These are phyloP conservation scores for Cydia splendana DNA, from an alignment of 1,140 invertebrate species.

Conservation along the genomic window DNA sequence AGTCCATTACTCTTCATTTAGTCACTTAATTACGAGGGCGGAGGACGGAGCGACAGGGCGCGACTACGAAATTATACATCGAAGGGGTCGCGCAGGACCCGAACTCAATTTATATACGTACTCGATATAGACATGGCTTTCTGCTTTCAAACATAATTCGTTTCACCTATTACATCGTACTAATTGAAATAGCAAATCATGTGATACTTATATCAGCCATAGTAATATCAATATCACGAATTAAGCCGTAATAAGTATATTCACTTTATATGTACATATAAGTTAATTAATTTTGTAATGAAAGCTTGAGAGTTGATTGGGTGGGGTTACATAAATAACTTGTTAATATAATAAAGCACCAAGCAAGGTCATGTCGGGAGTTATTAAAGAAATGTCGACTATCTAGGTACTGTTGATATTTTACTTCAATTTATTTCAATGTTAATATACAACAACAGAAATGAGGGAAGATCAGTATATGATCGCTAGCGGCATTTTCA, in stretches of 20 bases:
- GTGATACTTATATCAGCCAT: background rate
- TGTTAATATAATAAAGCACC: too few species aligned
- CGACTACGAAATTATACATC: constrained; percentile 12
- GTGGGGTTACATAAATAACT: too few species aligned
- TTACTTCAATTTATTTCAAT: too few species aligned
- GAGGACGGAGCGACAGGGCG: background rate
- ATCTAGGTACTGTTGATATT: too few species aligned
- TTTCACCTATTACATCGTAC: background rate
- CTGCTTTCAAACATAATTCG: background rate
- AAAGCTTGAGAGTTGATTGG: too few species aligned
- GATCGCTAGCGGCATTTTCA: background rate
- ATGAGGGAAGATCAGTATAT: background rate
- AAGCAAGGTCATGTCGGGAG: too few species aligned
- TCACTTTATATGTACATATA: too few species aligned
- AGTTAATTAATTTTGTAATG: too few species aligned
- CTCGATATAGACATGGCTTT: background rate
- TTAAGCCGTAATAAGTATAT: too few species aligned
- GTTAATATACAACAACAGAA: too few species aligned
- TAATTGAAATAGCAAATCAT: background rate
- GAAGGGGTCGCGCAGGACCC: background rate
- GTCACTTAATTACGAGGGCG: constrained; percentile 17
- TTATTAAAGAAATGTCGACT: too few species aligned
- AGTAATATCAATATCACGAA: too few species aligned
- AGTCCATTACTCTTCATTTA: constrained; percentile 32
- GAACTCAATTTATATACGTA: constrained; percentile 8